Conservation (phyloP, 2,888 invertebrate species). For the Mimumesa dahlbomi region DNA sequence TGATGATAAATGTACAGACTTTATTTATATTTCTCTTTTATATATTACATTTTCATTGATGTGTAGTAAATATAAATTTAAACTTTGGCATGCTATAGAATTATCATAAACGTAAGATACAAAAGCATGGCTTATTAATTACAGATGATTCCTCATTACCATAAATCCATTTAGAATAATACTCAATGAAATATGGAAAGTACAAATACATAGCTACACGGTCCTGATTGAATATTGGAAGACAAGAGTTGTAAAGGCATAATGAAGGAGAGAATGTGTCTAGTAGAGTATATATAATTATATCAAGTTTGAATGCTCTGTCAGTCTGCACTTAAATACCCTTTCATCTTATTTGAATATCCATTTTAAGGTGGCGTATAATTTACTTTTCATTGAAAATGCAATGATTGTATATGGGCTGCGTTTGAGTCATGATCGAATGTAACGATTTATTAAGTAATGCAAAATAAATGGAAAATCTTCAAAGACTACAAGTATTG, state of each 20-base stretch:
- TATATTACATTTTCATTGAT: conserved; percentile 24
- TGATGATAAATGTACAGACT: conserved; percentile 21
- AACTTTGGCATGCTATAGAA: conserved; percentile 20
- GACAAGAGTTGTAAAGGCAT: conserved; percentile 72
- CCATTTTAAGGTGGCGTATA: conserved; percentile 63
- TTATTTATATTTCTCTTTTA: conserved; percentile 42
- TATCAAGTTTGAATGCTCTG: conserved; percentile 65
- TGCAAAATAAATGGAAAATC: conserved; percentile 73
- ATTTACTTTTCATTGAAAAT: conserved; percentile 74
- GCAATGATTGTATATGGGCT: conserved; percentile 80
- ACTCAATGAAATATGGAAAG: conserved; percentile 60
- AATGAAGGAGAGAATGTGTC: conserved; percentile 71
- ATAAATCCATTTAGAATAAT: conserved; percentile 47
- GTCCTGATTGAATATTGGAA: conserved; percentile 72
- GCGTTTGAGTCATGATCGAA: conserved; percentile 78
- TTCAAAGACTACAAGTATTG: conserved; percentile 44
- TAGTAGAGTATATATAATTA: conserved; percentile 67
- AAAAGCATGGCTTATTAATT: conserved; percentile 14
- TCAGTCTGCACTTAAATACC: conserved; percentile 62
- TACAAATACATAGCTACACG: conserved; percentile 71
- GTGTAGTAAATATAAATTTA: conserved; percentile 11
- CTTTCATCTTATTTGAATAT: conserved; percentile 59
- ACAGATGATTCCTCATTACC: conserved; percentile 45
- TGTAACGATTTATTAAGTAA: conserved; percentile 78
- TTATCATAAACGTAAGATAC: conserved; percentile 4